Evolutionary conservation across 2,888 invertebrate species (phyloP).

Genomic region (Thelaira solivaga): DNA sequence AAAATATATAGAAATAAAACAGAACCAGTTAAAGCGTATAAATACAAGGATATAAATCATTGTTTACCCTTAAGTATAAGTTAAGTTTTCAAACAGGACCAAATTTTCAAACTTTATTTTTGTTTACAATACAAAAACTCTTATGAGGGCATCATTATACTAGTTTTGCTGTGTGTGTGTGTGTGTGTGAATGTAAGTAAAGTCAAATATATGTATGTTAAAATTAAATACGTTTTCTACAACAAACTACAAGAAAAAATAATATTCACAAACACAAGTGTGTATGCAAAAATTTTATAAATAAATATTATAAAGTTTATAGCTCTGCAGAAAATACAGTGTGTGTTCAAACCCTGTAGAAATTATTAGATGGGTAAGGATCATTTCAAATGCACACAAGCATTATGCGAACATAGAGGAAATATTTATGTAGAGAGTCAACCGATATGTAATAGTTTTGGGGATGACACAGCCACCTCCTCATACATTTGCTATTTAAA

Average conservation of each 20-base stretch:
- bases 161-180: not conserved
- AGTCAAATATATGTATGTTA: conserved; percentile 46
- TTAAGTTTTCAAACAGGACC: conserved; percentile 43
- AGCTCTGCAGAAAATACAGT: too few relatives aligned
- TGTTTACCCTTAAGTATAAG: conserved; percentile 45
- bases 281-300: not conserved
- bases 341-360: too few relatives aligned
- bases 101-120: conserved; percentile 36
- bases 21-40: conserved; percentile 12
- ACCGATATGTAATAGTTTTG: too few relatives aligned
- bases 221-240: conserved; percentile 39
- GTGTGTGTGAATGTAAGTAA: conserved; percentile 3
- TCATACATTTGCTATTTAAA: too few relatives aligned
- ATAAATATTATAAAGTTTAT: not conserved
- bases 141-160: not conserved
- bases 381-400: too few relatives aligned
- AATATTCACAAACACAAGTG: not conserved
- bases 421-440: too few relatives aligned
- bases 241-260: not conserved
- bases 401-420: too few relatives aligned
- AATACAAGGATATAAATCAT: conserved; percentile 54
- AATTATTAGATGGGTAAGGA: too few relatives aligned
- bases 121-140: conserved; percentile 13
- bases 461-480: too few relatives aligned
- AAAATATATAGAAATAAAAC: conserved; percentile 1